Conservation (phyloP, 2,888 invertebrate species). For the Epistrophe eligans region DNA sequence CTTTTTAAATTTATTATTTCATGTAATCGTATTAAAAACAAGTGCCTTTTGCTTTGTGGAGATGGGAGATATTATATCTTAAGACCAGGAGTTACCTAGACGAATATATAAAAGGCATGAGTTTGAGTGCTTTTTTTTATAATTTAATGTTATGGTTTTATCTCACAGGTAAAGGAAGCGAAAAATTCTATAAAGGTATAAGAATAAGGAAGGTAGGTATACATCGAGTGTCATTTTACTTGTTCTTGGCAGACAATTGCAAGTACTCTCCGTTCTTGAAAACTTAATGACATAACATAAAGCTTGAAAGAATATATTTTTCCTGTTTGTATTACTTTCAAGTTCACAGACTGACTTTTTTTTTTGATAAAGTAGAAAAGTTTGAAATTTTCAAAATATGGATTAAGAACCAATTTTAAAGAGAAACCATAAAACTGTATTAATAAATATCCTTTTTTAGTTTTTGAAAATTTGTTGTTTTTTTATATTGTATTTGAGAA, state of each 20-base stretch:
- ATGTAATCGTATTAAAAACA: conserved; percentile 10
- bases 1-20: not conserved
- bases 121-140: not conserved
- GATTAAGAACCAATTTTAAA: not conserved
- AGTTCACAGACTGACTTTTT: not conserved
- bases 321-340: not conserved
- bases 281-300: not conserved
- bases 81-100: not conserved
- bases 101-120: not conserved
- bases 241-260: not conserved
- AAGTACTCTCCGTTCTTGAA: not conserved
- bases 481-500: too few relatives aligned
- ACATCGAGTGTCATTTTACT: not conserved
- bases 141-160: conserved; percentile 1
- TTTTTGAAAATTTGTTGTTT: too few relatives aligned
- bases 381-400: not conserved
- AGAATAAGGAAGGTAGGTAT: not conserved
- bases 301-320: not conserved
- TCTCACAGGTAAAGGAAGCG: not conserved
- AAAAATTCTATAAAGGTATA: not conserved
- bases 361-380: not conserved
- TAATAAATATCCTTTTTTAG: too few relatives aligned
- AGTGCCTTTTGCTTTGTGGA: not conserved
- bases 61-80: not conserved
- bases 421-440: not conserved